A percentile compares a stretch with the other conserved stretches of the same genome.
Conservation (phyloP, 2,888 invertebrate genomes). For the Tuberolachnus salignus region DNA sequence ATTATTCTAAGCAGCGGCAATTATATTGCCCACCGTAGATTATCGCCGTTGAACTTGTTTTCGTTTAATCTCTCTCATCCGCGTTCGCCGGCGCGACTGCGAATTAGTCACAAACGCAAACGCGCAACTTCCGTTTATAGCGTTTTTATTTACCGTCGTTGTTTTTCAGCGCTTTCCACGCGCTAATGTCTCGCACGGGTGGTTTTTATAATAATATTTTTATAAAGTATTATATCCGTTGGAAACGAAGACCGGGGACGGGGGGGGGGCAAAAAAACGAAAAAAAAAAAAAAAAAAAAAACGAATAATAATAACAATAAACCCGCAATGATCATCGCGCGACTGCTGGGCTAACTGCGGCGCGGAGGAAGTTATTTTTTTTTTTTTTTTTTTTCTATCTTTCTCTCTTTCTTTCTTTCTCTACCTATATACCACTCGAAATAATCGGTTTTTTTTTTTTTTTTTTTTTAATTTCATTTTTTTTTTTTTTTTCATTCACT, state of each 20-base stretch:
- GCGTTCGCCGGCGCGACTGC: not conserved
- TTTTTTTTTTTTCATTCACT: conserved; percentile 27
- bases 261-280: no score
- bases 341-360: no score
- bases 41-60: conserved; percentile 25
- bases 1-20: no score
- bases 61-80: conserved; percentile 35
- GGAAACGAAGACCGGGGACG: no score
- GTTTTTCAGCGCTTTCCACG: conserved; percentile 10
- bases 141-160: conserved; percentile 22
- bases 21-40: conserved; percentile 21
- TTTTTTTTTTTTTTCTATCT: no score
- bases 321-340: conserved; percentile 7
- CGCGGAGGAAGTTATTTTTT: conserved; percentile 39
- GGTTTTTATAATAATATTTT: conserved; percentile 38
- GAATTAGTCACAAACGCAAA: conserved; percentile 39
- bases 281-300: no score
- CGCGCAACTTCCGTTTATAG: conserved; percentile 37
- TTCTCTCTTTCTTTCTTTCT: no score
- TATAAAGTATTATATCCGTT: conserved; percentile 33
- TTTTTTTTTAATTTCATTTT: conserved; percentile 32
- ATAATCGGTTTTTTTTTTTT: conserved; percentile 37
- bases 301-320: no score
- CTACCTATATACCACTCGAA: conserved; percentile 12
- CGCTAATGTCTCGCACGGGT: conserved; percentile 50